These are phyloP conservation scores for Poeciliopsis retropinna DNA, from an alignment of 2,113 vertebrate genomes.

Conservation along the genomic window DNA sequence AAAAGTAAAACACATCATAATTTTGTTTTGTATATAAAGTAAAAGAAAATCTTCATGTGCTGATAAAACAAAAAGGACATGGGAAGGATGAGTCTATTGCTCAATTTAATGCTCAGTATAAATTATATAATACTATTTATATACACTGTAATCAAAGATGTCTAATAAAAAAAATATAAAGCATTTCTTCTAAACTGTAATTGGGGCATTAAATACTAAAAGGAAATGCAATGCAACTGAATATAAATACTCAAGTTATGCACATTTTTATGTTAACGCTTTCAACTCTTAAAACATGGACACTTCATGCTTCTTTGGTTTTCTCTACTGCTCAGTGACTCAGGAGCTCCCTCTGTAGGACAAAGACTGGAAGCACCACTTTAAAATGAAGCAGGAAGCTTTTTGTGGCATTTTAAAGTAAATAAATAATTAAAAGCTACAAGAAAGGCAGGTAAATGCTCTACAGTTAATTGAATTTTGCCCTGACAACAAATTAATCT, in stretches of 20 bases:
- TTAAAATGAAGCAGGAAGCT: not conserved
- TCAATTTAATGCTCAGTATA: not conserved
- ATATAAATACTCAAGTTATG: not conserved
- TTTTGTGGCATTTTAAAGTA: not conserved
- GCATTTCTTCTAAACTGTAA: not conserved
- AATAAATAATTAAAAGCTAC: not conserved
- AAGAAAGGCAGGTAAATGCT: no score
- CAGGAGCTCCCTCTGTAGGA: slow-evolving; percentile 44
- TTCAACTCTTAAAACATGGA: not conserved
- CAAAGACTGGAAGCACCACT: not conserved
- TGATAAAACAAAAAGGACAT: not conserved
- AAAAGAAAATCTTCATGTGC: not conserved
- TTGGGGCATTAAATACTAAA: not conserved
- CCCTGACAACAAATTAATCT: no score
- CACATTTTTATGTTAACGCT: not conserved
- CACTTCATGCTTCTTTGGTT: not conserved
- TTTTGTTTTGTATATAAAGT: not conserved
- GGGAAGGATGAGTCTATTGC: not conserved
- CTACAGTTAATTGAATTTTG: no score
- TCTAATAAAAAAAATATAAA: not conserved
- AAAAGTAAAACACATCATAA: not conserved
- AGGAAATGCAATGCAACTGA: not conserved
- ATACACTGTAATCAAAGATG: not conserved
- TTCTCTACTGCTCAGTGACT: not conserved
- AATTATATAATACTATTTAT: not conserved